Evolutionary conservation across 2,888 invertebrate genomes (phyloP).

Genomic region (Brassicogethes aeneus): DNA sequence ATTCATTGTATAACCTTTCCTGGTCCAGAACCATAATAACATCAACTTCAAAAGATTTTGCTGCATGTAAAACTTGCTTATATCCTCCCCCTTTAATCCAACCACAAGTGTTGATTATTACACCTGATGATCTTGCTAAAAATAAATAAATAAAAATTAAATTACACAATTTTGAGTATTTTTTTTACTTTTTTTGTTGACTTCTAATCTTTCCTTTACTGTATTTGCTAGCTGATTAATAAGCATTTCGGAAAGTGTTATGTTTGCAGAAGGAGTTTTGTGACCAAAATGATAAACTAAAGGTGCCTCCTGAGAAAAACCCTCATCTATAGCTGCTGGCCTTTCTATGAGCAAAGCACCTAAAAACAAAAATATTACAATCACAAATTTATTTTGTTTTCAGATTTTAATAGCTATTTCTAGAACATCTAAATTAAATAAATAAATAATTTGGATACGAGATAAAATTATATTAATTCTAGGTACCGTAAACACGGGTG

Average conservation of each 20-base stretch:
- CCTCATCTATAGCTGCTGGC: conserved; percentile 89
- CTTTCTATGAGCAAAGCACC: conserved; percentile 84
- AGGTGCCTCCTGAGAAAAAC: conserved; percentile 89
- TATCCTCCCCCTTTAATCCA: conserved; percentile 94
- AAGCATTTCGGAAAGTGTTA: conserved; percentile 74
- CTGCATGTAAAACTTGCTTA: conserved; percentile 75
- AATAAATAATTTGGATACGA: no score
- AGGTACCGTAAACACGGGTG: no score
- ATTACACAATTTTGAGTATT: background rate
- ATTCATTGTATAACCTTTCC: conserved; percentile 89
- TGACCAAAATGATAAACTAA: conserved; percentile 92
- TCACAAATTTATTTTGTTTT: no score
- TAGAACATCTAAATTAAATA: conserved; percentile 7
- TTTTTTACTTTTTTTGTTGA: conserved; percentile 70
- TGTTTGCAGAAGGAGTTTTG: conserved; percentile 64
- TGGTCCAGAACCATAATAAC: conserved; percentile 93
- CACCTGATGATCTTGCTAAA: conserved; percentile 75
- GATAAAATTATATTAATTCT: no score
- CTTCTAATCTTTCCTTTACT: conserved; percentile 72
- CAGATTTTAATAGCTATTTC: no score
- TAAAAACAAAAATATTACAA: no score
- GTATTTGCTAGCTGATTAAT: conserved; percentile 80
- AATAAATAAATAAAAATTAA: conserved; percentile 14
- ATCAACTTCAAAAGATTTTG: conserved; percentile 92
- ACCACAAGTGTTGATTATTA: conserved; percentile 95